Evolutionary conservation across 2,113 vertebrate genomes (phyloP).

Genomic region (Chaenocephalus aceratus): DNA sequence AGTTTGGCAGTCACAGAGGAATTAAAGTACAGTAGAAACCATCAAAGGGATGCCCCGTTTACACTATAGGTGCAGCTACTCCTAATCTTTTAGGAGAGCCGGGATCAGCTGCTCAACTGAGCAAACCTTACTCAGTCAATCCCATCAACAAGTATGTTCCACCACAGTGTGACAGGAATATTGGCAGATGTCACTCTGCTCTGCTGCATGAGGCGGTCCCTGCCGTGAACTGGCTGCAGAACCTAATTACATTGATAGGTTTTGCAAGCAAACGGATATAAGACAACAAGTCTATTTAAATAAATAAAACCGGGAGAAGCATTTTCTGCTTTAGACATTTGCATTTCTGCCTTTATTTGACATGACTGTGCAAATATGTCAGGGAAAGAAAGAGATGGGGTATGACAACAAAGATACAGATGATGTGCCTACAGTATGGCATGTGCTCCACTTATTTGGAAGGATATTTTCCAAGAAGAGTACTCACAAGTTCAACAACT

Average conservation of each 20-base stretch:
- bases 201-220: not conserved
- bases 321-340: too few relatives aligned
- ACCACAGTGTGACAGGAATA: slow-evolving; percentile 27
- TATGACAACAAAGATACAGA: too few relatives aligned
- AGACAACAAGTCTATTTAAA: not conserved
- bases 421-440: too few relatives aligned
- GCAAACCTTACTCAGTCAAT: slow-evolving; percentile 61
- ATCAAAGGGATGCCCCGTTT: slow-evolving; percentile 17
- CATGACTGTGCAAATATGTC: too few relatives aligned
- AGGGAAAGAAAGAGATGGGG: too few relatives aligned
- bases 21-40: slow-evolving; percentile 25
- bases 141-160: slow-evolving; percentile 49
- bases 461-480: not conserved
- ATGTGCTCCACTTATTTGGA: too few relatives aligned
- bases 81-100: slow-evolving; percentile 62
- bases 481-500: not conserved
- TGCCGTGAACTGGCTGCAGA: not conserved
- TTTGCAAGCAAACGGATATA: not conserved
- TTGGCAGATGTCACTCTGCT: slow-evolving; percentile 28
- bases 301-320: not conserved
- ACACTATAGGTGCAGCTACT: slow-evolving; percentile 28
- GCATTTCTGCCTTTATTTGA: too few relatives aligned
- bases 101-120: slow-evolving; percentile 68
- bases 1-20: slow-evolving; percentile 18
- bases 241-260: not conserved